Evolutionary conservation across 2,888 invertebrate species (phyloP), one percentile per base, ranked within the genome.

Genomic region (Cacoxenus indagator): DNA sequence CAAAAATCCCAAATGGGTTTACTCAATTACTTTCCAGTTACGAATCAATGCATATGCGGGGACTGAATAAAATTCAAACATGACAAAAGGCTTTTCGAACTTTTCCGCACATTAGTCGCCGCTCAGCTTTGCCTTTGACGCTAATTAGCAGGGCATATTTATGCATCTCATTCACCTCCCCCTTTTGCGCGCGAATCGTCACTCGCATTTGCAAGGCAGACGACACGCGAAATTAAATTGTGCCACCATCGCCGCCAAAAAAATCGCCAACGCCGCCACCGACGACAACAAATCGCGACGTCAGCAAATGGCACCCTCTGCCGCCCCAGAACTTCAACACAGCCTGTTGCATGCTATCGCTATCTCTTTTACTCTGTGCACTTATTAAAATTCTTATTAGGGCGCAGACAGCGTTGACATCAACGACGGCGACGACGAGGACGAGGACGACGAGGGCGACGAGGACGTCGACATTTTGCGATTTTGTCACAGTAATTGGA

Each of bases 401-500:
- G 59, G 43, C 59, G 59, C 59, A 61, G 59, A 61, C 59, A 19
- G 22, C 64, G 51, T 17, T 45, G 57, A 51, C 26, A 64, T 37
- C 26, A 57, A 59, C 48, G 62, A 43, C 29, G 45, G 17, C 48
- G 54, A 54, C 48, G 57, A 46, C 67, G 61, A n/a, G 45, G 46
- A 31, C 69, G 57, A 24, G 57, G 37, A 27, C 64, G 76, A 72
- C 71, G 70, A 72, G 75, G 82, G 74, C 75, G 73, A 74, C 72
- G 71, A 81, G 70, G 82, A 83, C 77, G 77, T 77, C 82, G 77
- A 82, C 85, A 86, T 84, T 84, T 84, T 79, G 77, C 84, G 82
- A 84, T 85, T 87, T 87, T 81, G 85, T 84, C 84, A 84, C 84
- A 86, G 86, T 87, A 86, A 87, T 86, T 87, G 87, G 87, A 87